Evolutionary conservation across 2,113 vertebrate species (phyloP), one percentile per base, ranked within the genome.

Genomic region (Suricata suricatta): DNA sequence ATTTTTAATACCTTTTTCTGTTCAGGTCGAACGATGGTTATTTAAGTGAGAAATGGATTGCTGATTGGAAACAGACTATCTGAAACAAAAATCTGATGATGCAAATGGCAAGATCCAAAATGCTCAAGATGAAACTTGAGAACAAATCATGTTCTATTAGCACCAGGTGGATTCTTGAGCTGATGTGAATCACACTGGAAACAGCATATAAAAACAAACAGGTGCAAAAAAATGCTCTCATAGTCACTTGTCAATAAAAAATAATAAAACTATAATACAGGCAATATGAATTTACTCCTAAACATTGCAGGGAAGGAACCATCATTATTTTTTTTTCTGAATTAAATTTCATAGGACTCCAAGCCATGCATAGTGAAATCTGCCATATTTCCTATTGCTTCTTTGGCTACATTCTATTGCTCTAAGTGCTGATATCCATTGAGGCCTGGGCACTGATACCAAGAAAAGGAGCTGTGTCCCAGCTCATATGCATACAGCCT

Each of bases 31-130:
- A 85, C 41, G 66, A 95, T 76, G 33, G 6, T 64, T 85, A 47
- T 64, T 89, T 96, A 86, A 94, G 17, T 2, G 35, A 97, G 57
- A 90, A 72, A 60, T 88, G 2, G 13, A 77, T 90, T 74, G 68
- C 11, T 57, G 25, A 86, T 92, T 90, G 90, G 81, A 94, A 88
- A 25, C 5, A 85, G 31, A 85, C 44, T 80, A 96, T 80, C 29
- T 93, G 33, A 97, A 97, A 64, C 81, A 19, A 77, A 95, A 90
- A 90, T 64, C 54, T 94, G 41, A 68, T 95, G 35, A 88, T 54
- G 7, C 3, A 16, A 91, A 4, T 71, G 35, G 29, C 64, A 85
- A 47, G n/a, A 84, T 35, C 64, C 72, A 85, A 93, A 80, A 66
- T 74, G 25, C 17, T 85, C n/a, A 29, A 89, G 52, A 52, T 54